A percentile compares a stretch with the other conserved stretches of the same genome.
Evolutionary conservation across 2,888 invertebrate genomes (phyloP).

Genomic region (Euplagia quadripunctaria): DNA sequence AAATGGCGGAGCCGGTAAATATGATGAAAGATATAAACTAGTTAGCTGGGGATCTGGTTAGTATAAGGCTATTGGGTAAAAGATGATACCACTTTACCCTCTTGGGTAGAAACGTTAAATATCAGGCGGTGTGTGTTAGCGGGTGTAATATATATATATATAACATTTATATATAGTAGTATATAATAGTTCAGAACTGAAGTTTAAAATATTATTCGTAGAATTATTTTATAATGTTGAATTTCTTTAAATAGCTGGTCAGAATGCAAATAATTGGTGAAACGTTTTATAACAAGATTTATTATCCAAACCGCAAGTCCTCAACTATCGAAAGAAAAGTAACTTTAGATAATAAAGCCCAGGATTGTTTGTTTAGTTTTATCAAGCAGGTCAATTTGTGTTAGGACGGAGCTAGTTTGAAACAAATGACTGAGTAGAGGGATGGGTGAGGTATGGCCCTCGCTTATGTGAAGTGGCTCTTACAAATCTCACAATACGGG

Average conservation of each 20-base stretch:
- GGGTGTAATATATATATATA: not conserved
- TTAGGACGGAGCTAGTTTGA: constrained; percentile 22
- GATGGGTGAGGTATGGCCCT: constrained; percentile 35
- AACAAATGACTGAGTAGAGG: constrained; percentile 25
- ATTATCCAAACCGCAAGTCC: not conserved
- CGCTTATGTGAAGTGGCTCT: constrained; percentile 33
- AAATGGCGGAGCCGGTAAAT: too few relatives aligned
- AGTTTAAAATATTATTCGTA: not conserved
- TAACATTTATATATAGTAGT: too few relatives aligned
- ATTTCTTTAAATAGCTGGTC: not conserved
- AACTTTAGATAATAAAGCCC: constrained; percentile 3
- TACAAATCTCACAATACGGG: constrained; percentile 36
- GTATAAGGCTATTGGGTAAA: too few relatives aligned
- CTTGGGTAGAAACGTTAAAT: too few relatives aligned
- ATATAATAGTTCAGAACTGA: too few relatives aligned
- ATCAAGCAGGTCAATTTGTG: constrained; percentile 31
- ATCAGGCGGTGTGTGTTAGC: not conserved
- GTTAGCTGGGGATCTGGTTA: too few relatives aligned
- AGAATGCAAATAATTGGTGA: not conserved
- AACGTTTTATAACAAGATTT: not conserved
- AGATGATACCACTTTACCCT: too few relatives aligned
- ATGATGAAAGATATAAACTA: too few relatives aligned
- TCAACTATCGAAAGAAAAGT: not conserved
- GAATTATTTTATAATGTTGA: not conserved
- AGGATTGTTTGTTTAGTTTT: constrained; percentile 22